Conservation (phyloP, 1,140 invertebrate species). For the Euwallacea similis region DNA sequence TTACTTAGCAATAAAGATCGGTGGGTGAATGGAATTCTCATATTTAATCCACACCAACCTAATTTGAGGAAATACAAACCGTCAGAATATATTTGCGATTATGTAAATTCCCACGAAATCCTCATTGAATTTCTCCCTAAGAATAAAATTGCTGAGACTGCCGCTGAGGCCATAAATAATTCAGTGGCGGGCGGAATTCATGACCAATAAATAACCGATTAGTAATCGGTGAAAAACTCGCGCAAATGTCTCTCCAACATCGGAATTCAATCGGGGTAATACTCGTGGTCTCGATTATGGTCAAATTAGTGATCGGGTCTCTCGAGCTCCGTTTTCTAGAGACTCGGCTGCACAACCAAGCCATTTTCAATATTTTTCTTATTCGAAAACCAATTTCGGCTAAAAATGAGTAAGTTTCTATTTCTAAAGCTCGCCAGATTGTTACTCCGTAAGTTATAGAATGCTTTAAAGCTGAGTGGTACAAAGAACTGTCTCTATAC, state of each 20-base stretch:
- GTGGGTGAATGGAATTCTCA: too few relatives aligned
- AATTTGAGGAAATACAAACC: too few relatives aligned
- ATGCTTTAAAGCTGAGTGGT: background rate
- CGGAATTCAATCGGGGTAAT: slow-evolving; percentile 39
- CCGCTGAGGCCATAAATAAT: slow-evolving; percentile 36
- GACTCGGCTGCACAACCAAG: background rate
- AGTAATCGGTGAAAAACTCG: slow-evolving; percentile 36
- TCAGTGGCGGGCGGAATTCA: slow-evolving; percentile 34
- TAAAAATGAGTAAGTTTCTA: too few relatives aligned
- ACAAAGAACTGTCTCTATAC: background rate
- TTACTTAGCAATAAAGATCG: too few relatives aligned
- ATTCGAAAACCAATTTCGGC: too few relatives aligned
- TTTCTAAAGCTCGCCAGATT: too few relatives aligned
- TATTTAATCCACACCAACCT: too few relatives aligned
- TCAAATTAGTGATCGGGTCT: slow-evolving; percentile 29
- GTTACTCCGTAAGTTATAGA: background rate
- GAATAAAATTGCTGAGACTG: slow-evolving; percentile 31
- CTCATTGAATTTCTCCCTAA: background rate
- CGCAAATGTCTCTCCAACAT: slow-evolving; percentile 36
- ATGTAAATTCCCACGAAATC: too few relatives aligned
- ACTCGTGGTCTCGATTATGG: slow-evolving; percentile 32
- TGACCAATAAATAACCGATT: slow-evolving; percentile 38
- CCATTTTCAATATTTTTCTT: too few relatives aligned
- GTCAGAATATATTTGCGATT: too few relatives aligned
- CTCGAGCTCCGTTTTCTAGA: slow-evolving; percentile 10